phyloP scores from a whole-genome alignment of 1,140 invertebrate genomes.

The Tribolium castaneum region DNA sequence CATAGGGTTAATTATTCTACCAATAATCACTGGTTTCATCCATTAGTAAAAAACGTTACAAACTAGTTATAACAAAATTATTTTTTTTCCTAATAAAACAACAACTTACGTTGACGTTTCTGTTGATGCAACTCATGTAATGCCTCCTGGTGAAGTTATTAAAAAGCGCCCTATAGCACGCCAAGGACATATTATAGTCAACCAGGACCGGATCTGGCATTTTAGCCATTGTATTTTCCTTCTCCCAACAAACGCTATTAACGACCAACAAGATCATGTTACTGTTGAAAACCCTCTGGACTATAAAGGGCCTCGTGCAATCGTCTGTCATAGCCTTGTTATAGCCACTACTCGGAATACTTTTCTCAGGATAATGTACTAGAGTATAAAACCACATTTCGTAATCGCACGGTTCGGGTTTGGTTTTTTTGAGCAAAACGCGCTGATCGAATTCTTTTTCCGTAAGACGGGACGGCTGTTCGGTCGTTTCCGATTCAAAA shows the following conservation, averaged over 20 bases:
- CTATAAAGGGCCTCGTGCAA: conserved; percentile 77
- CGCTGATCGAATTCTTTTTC: conserved; percentile 69
- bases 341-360: conserved; percentile 57
- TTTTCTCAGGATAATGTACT: conserved; percentile 57
- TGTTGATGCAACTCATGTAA: conserved; percentile 63
- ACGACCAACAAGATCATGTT: conserved; percentile 88
- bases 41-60: too few relatives aligned
- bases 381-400: conserved; percentile 69
- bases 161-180: conserved; percentile 61
- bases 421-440: conserved; percentile 80
- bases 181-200: conserved; percentile 61
- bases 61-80: too few relatives aligned
- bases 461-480: conserved; percentile 64
- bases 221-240: conserved; percentile 33
- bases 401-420: conserved; percentile 82
- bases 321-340: conserved; percentile 58
- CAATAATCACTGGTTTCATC: too few relatives aligned
- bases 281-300: conserved; percentile 82
- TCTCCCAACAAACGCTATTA: conserved; percentile 72
- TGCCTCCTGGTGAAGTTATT: conserved; percentile 57
- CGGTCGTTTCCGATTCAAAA: conserved; percentile 59
- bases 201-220: conserved; percentile 57
- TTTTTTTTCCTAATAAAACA: too few relatives aligned
- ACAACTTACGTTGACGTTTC: conserved; percentile 59
- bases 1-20: too few relatives aligned